Conservation (phyloP, 2,113 vertebrate species). For the Accipiter virgatus region DNA sequence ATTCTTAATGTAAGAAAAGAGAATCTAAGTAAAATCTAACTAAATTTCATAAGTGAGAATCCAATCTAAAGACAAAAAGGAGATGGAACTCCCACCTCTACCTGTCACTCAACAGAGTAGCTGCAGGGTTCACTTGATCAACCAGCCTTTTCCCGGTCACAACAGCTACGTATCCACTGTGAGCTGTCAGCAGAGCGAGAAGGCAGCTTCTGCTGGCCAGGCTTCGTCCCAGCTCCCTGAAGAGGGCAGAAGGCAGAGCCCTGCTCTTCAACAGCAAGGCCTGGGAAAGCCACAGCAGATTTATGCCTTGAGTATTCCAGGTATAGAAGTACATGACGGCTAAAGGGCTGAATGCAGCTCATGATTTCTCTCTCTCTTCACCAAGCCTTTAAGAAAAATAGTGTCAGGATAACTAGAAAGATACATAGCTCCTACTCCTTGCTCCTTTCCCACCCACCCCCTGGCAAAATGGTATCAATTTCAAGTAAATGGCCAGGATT, state of each 20-base stretch:
- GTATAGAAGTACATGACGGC: background rate
- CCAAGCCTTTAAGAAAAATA: background rate
- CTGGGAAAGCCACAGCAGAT: background rate
- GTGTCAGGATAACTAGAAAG: background rate
- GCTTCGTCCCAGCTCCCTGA: background rate
- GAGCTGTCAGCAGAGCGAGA: background rate
- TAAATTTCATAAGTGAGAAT: background rate
- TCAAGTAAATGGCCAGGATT: background rate
- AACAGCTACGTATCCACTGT: fast-evolving
- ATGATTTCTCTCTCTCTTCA: background rate
- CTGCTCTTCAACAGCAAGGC: background rate
- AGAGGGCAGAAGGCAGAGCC: background rate
- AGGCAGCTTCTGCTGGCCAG: fast-evolving
- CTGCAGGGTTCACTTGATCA: background rate
- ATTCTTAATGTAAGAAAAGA: background rate
- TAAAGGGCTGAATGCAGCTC: background rate
- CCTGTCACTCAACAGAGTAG: background rate
- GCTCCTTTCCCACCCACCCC: background rate
- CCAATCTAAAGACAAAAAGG: background rate
- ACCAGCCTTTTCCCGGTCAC: background rate
- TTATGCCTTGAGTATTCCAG: background rate
- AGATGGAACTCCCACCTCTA: background rate
- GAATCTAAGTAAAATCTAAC: background rate
- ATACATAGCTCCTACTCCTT: background rate
- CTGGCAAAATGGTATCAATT: background rate